A percentile compares a stretch with the other conserved stretches of the same genome.
Evolutionary conservation across 2,888 invertebrate species (phyloP).

Genomic region (Oscheius sp.): DNA sequence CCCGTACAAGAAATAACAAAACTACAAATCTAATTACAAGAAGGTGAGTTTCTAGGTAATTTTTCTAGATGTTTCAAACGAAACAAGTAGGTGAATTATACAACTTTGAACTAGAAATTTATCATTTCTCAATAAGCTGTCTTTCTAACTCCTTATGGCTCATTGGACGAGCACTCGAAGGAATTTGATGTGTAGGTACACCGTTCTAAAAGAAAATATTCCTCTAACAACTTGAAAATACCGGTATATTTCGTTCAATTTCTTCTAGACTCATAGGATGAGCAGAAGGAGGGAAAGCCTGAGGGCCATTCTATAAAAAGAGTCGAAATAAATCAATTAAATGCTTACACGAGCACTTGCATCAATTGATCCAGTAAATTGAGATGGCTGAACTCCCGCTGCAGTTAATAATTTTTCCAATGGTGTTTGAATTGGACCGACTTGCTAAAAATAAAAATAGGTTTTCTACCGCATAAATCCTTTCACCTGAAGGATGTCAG

Average conservation of each 20-base stretch:
- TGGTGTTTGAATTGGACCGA: slow-evolving; percentile 55
- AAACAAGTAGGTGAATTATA: neutral
- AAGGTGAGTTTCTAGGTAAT: neutral
- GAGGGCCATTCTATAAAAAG: neutral
- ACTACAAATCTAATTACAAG: neutral
- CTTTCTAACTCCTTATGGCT: slow-evolving; percentile 48
- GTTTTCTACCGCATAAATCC: neutral
- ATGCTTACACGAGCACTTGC: neutral
- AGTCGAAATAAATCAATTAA: too few species aligned
- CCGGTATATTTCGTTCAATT: slow-evolving; percentile 39
- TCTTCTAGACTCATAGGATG: slow-evolving; percentile 50
- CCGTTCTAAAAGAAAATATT: neutral
- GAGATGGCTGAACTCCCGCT: slow-evolving; percentile 48
- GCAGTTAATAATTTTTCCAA: slow-evolving; percentile 53
- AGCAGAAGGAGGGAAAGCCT: slow-evolving; percentile 6
- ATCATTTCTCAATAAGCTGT: slow-evolving; percentile 30
- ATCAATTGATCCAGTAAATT: slow-evolving; percentile 36
- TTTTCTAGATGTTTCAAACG: neutral
- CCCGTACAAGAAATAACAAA: slow-evolving; percentile 3
- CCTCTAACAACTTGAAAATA: neutral
- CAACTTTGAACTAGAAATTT: neutral
- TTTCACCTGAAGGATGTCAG: neutral
- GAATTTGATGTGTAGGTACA: too few species aligned
- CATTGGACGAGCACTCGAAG: slow-evolving; percentile 37
- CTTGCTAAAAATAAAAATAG: slow-evolving; percentile 27